Conservation (phyloP, 2,113 vertebrate species). For the Centrocercus urophasianus region DNA sequence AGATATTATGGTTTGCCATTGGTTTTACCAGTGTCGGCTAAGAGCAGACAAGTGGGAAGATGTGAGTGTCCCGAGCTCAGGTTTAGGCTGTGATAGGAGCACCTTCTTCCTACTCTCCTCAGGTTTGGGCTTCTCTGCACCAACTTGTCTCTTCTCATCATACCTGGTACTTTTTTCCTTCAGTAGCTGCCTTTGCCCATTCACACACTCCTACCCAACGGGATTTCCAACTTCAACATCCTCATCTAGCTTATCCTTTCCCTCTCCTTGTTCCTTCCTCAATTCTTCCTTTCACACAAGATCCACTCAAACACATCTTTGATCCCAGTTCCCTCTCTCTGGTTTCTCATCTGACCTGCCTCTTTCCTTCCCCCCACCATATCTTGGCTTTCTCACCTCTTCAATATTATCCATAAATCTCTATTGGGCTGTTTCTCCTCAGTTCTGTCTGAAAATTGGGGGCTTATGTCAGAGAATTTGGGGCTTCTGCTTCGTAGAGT, state of each 20-base stretch:
- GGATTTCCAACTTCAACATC: neutral
- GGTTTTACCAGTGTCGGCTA: neutral
- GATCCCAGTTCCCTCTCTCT: neutral
- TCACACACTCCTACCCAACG: neutral
- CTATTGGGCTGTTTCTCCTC: neutral
- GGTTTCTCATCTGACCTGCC: neutral
- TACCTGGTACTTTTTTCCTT: neutral
- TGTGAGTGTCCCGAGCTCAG: rapidly evolving
- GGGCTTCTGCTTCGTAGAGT: neutral
- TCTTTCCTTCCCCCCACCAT: neutral
- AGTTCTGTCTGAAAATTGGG: neutral
- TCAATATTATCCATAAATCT: neutral
- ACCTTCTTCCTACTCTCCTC: neutral
- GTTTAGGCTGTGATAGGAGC: neutral
- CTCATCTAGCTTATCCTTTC: neutral
- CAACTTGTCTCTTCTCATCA: neutral
- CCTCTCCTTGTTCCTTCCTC: neutral
- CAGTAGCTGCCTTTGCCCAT: neutral
- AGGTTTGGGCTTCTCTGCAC: neutral
- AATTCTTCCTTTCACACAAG: neutral
- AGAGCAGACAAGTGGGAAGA: neutral
- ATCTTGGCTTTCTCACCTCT: neutral
- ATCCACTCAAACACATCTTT: neutral
- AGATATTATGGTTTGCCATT: neutral
- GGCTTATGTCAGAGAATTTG: neutral